A percentile compares a stretch with the other conserved stretches of the same genome.
Conservation (phyloP, 2,888 invertebrate genomes). For the Latrodectus elegans region DNA sequence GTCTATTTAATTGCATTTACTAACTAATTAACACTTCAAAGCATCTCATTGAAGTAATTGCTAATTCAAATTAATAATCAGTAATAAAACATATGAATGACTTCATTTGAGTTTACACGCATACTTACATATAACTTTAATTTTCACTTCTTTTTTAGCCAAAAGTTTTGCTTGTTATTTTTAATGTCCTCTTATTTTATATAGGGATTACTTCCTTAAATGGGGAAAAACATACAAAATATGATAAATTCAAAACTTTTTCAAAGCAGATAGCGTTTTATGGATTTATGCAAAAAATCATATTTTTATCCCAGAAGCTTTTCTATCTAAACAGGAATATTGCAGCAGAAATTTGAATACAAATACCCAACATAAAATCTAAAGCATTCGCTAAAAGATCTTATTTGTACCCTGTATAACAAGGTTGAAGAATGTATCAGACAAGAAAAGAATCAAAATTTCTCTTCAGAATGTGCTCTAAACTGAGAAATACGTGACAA, state of each 20-base stretch:
- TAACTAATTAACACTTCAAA: too few relatives aligned
- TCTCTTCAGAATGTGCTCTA: not conserved
- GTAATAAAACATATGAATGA: too few relatives aligned
- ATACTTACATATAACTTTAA: too few relatives aligned
- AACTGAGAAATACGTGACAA: not conserved
- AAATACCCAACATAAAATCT: conserved; percentile 28
- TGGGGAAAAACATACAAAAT: too few relatives aligned
- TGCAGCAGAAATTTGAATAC: conserved; percentile 25
- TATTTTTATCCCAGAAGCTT: not conserved
- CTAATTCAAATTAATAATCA: too few relatives aligned
- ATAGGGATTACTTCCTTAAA: conserved; percentile 5
- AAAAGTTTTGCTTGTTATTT: too few relatives aligned
- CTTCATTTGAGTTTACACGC: too few relatives aligned
- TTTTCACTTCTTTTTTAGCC: too few relatives aligned
- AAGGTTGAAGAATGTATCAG: conserved; percentile 1
- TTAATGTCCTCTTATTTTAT: not conserved
- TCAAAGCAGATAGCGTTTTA: conserved; percentile 6
- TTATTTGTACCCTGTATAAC: conserved; percentile 18
- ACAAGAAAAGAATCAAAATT: not conserved
- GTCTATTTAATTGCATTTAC: too few relatives aligned
- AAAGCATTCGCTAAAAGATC: conserved; percentile 30
- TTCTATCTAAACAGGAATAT: not conserved
- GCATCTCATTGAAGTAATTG: too few relatives aligned
- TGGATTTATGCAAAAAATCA: not conserved
- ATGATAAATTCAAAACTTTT: not conserved